Percentiles rank a stretch among this genome's conserved stretches.
Evolutionary conservation across 2,797 vertebrate species (phyloP).

Genomic region (Liparis tanakae): DNA sequence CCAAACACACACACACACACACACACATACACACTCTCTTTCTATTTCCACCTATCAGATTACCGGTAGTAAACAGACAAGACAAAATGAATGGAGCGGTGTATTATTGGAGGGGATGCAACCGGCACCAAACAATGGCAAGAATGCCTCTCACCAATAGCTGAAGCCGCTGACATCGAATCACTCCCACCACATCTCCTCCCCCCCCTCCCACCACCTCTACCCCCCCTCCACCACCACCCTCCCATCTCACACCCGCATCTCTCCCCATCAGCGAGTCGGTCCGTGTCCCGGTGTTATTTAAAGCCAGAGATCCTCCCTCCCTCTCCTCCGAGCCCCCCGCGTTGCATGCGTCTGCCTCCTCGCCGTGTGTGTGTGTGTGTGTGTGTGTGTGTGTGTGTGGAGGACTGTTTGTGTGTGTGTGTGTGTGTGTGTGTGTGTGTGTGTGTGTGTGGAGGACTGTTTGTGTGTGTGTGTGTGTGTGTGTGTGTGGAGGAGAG

Average conservation of each 20-base stretch:
- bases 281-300: conserved; percentile 81
- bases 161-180: conserved; percentile 83
- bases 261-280: conserved; percentile 76
- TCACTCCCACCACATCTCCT: conserved; percentile 70
- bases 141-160: conserved; percentile 63
- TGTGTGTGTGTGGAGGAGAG: conserved; percentile 26
- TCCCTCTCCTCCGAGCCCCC: conserved; percentile 75
- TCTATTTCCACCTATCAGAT: conserved; percentile 32
- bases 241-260: too few relatives aligned
- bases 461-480: too few relatives aligned
- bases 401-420: conserved; percentile 40
- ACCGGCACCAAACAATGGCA: conserved; percentile 53
- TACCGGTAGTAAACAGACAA: conserved; percentile 45
- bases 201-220: too few relatives aligned
- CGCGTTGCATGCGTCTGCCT: conserved; percentile 81
- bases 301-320: conserved; percentile 82
- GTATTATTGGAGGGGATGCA: conserved; percentile 13
- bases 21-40: neutral
- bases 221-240: too few relatives aligned
- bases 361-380: conserved; percentile 67
- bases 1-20: too few relatives aligned
- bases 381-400: conserved; percentile 41
- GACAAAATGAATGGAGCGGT: conserved; percentile 54
- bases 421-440: conserved; percentile 25
- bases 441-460: conserved; percentile 46